Evolutionary conservation across 2,888 invertebrate genomes (phyloP).

Genomic region (Papilio protenor): DNA sequence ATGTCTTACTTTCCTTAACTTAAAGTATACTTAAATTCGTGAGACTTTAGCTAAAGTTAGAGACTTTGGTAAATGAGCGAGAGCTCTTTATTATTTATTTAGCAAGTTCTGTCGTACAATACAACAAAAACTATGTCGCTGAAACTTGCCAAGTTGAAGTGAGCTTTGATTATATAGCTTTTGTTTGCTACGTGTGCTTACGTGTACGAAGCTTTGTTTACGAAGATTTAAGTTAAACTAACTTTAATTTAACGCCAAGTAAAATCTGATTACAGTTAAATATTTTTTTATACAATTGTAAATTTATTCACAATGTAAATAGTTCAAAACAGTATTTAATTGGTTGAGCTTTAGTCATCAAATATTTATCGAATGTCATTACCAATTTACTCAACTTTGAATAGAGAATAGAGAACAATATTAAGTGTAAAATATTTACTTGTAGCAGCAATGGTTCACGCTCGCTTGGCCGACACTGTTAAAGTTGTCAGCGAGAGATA

Average conservation of each 20-base stretch:
- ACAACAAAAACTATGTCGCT: conserved; percentile 25
- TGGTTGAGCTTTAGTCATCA: too few species aligned
- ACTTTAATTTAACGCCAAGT: neutral
- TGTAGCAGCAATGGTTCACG: conserved; percentile 64
- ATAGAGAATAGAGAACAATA: conserved; percentile 23
- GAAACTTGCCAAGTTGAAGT: conserved; percentile 24
- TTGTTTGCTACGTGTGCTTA: conserved; percentile 23
- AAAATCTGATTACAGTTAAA: neutral
- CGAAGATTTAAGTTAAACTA: conserved; percentile 19
- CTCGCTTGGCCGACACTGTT: conserved; percentile 68
- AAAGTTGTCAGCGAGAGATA: conserved; percentile 75
- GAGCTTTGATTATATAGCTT: conserved; percentile 31
- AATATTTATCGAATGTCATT: too few species aligned
- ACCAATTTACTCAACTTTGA: too few species aligned
- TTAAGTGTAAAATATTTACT: conserved; percentile 48
- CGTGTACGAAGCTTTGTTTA: conserved; percentile 6
- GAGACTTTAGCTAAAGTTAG: conserved; percentile 1
- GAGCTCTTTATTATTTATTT: conserved; percentile 7
- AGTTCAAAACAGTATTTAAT: too few species aligned
- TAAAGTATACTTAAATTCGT: neutral
- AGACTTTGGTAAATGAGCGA: neutral
- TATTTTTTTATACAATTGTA: neutral
- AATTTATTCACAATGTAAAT: neutral
- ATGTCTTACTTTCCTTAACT: too few species aligned
- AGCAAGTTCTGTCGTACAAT: conserved; percentile 3